Base-by-base conservation (phyloP, 2,113 vertebrate species). In the Pachyramphus minor region DNA sequence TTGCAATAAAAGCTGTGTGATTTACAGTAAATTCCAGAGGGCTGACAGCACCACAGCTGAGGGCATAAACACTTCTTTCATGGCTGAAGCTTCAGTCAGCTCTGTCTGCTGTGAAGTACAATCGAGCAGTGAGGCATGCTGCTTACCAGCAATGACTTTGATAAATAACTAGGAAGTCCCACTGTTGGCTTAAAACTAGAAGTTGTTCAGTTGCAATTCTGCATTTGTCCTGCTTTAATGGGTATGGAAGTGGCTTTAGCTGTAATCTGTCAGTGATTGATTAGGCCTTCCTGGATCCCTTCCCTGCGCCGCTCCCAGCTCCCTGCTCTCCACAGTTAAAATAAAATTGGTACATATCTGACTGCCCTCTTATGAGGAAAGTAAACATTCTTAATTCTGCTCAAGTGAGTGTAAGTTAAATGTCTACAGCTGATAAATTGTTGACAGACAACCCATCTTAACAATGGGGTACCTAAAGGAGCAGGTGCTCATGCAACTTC, bases 261-360 rank as follows among this genome's bases (percentile, higher is more conserved):
- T 97, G 98, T 99, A 99, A 99, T 99, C 99, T 99, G 99, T 99
- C 99, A 99, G 98, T 99, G 99, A 99, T 99, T 99, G 99, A 99
- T 99, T 99, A 98, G 99, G 97, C 98, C 98, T 98, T 98, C 97
- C 98, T 97, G 97, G 98, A 99, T 99, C 98, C 98, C 97, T 97
- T 98, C 98, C 97, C 97, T 59, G 50, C 97, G 97, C 97, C 1
- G 88, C 98, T 97, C 96, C 97, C 98, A 98, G 98, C 98, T 98
- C 98, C 97, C 96, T 94, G 97, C 98, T 98, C 96, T 97, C 97
- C 96, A 95, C 98, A 93, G 98, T 98, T 98, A 98, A 98, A 98
- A 98, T 98, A 97, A 98, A 98, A 99, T 97, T 98, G 98, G 98
- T 98, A 98, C 98, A 97, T 99, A 98, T 98, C 98, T 97, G 97